Conservation (phyloP, 2,113 vertebrate species). For the Polypterus bichir region DNA sequence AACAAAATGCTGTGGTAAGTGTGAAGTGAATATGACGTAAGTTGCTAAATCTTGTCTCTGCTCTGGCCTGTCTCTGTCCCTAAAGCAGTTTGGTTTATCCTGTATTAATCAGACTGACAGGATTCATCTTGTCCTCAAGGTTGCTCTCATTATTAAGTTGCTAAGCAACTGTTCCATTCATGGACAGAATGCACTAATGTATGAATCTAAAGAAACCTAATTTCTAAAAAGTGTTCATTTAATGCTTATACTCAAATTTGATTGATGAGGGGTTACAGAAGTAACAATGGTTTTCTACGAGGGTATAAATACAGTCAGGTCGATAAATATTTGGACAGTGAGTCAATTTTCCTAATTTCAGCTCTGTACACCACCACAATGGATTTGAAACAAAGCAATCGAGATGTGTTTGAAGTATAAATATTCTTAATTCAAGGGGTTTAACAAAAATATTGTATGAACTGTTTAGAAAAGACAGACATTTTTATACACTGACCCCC, state of each 20-base stretch:
- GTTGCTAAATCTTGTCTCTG: neutral
- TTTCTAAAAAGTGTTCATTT: constrained; percentile 17
- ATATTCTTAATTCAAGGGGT: too few species aligned
- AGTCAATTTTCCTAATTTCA: neutral
- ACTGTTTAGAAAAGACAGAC: too few species aligned
- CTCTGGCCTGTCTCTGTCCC: constrained; percentile 17
- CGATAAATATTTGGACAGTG: neutral
- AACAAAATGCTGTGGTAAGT: too few species aligned
- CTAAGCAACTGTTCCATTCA: constrained; percentile 48
- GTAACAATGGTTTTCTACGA: too few species aligned
- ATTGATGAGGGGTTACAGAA: constrained; percentile 1
- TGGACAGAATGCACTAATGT: constrained; percentile 39
- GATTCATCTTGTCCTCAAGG: constrained; percentile 35
- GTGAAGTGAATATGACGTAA: too few species aligned
- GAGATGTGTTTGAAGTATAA: too few species aligned
- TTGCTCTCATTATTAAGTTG: constrained; percentile 43
- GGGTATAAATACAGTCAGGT: too few species aligned
- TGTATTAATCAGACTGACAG: constrained; percentile 32
- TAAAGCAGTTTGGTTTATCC: constrained; percentile 11
- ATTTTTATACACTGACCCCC: too few species aligned
- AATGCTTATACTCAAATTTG: constrained; percentile 10
- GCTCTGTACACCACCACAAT: neutral
- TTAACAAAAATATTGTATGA: too few species aligned
- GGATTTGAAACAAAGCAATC: neutral
- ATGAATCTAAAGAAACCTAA: constrained; percentile 23